Evolutionary conservation across 1,140 invertebrate species (phyloP).

Genomic region (Lasioglossum baleicum): DNA sequence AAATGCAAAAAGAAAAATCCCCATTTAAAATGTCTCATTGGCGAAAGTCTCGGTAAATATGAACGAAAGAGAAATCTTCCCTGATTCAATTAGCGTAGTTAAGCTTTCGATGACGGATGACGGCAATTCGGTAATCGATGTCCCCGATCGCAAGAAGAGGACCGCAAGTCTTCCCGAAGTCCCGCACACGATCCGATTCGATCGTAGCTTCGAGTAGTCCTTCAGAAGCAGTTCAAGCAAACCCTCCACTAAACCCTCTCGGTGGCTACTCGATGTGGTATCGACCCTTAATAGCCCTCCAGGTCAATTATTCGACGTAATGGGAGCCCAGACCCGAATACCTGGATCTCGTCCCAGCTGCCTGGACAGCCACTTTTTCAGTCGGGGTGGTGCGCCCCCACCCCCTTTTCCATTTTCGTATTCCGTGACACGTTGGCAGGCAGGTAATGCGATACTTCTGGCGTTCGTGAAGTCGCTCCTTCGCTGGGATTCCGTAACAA

Average conservation of each 20-base stretch:
- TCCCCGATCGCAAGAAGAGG: background rate
- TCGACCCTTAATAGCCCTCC: slow-evolving; percentile 27
- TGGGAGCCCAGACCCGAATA: background rate
- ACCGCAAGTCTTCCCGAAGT: background rate
- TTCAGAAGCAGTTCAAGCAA: slow-evolving; percentile 31
- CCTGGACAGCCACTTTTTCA: background rate
- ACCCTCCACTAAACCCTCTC: slow-evolving; percentile 18
- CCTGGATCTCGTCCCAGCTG: background rate
- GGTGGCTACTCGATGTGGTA: slow-evolving; percentile 40
- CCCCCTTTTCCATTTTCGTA: background rate
- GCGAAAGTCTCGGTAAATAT: too few species aligned
- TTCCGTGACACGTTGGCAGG: slow-evolving; percentile 28
- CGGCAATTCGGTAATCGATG: background rate
- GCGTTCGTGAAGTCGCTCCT: slow-evolving; percentile 41
- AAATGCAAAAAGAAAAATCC: too few species aligned
- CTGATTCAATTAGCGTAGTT: too few species aligned
- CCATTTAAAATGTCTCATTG: too few species aligned
- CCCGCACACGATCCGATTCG: background rate
- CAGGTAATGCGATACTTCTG: slow-evolving; percentile 63
- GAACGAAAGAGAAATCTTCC: too few species aligned
- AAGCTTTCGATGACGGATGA: too few species aligned
- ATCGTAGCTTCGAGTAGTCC: slow-evolving; percentile 20
- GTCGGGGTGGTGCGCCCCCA: too few species aligned
- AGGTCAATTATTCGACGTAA: slow-evolving; percentile 34
- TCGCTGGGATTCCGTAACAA: slow-evolving; percentile 35